Percentiles rank a stretch among this genome's conserved stretches.
Evolutionary conservation across 2,797 vertebrate species (phyloP).

Genomic region (Cryptoblepharus egeriae): DNA sequence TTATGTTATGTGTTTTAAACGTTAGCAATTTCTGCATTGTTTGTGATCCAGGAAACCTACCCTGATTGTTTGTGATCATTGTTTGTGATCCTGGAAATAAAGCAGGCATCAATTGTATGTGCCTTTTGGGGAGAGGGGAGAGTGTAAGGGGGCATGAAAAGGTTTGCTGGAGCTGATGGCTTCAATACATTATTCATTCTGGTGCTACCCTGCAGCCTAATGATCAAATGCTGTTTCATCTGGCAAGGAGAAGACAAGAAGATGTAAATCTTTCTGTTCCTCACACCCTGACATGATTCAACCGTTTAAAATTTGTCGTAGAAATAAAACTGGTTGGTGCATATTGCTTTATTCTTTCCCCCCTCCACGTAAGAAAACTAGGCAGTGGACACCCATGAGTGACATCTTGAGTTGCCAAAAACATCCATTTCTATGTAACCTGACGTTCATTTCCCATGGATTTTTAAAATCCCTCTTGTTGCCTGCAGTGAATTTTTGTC

Average conservation of each 20-base stretch:
- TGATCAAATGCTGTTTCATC: conserved; percentile 58
- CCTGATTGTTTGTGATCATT: too few species aligned
- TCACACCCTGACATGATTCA: conserved; percentile 20
- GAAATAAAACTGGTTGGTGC: background rate
- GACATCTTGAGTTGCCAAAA: background rate
- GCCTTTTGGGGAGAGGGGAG: background rate
- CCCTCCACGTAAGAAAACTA: background rate
- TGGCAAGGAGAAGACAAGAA: conserved; percentile 32
- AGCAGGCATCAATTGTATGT: conserved; percentile 34
- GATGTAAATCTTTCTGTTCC: background rate
- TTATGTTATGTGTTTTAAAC: accelerated
- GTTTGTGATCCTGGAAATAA: too few species aligned
- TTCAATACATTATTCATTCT: conserved; percentile 65
- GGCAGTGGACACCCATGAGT: background rate
- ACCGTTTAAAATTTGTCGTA: conserved; percentile 6
- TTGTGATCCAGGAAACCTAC: background rate
- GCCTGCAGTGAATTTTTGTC: background rate
- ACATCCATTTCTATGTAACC: background rate
- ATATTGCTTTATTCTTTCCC: background rate
- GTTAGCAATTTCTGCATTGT: conserved; percentile 21
- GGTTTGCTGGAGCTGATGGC: conserved; percentile 50
- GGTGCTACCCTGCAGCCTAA: conserved; percentile 42
- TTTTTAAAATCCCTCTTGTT: too few species aligned
- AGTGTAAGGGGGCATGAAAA: background rate
- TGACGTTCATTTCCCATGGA: background rate